Base-by-base conservation (phyloP, 2,888 invertebrate genomes). In the Agrotis exclamationis region DNA sequence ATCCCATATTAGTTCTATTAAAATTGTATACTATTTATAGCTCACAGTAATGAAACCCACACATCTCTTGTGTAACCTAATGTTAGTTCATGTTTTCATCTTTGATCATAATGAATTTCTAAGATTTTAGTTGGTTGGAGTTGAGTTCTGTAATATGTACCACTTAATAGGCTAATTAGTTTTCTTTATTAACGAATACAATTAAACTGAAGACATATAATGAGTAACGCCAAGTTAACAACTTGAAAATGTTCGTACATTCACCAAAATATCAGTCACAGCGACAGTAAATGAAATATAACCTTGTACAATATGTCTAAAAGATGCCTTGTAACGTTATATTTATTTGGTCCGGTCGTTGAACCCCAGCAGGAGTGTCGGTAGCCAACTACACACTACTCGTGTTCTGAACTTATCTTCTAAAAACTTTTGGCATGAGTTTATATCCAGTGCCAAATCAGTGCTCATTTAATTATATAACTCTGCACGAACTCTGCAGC, bases 371-470 rank as follows among this genome's bases (percentile, higher is more conserved):
- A n/a, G 20, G 24, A 24, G 72, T 63, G 48, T 79, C 18, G 58
- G 58, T 13, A 45, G 79, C 73, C 74, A 60, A 70, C 77, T 74
- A n/a, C 58, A 39, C 59, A 22, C 51, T 79, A 59, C 73, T 75
- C 63, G 79, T 22, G 53, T 75, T 51, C 70, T 57, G 57, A 74
- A 77, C 48, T 63, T 78, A 54, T 75, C 63, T 72, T 63, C 63
- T 78, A 78, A 72, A 71, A 75, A 72, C 44, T 75, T 78, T 72
- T 75, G 79, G 79, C 79, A 63, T 72, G 72, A 7, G 53, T 59
- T 28, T 64, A 64, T 72, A 64, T 72, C 73, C 51, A 44, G 64
- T 79, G 75, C 75, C 75, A 76, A 79, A 79, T 72, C 79, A 64
- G 79, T 64, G 56, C 63, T 63, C 63, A 66, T 76, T 76, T 79